These are phyloP conservation scores for Echinometra lucunter DNA, from an alignment of 53 echinoderm and acorn worm species.

Conservation along the genomic window DNA sequence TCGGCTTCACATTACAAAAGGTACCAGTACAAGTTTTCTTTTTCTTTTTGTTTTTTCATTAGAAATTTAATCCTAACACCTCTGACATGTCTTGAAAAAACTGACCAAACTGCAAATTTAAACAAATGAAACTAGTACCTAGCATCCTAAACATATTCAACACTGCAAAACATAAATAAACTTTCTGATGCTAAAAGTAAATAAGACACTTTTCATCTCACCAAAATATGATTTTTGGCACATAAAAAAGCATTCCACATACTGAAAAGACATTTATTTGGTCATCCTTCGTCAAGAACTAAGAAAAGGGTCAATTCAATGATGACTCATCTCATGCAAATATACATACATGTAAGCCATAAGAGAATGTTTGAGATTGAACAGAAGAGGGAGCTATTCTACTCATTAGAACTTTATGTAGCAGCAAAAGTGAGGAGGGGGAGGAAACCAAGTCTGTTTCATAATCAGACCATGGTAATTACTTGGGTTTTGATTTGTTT, in stretches of 20 bases:
- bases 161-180: neutral
- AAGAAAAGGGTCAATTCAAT: neutral
- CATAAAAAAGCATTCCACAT: neutral
- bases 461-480: too few relatives aligned
- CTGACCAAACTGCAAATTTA: neutral
- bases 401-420: neutral
- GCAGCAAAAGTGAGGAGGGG: neutral
- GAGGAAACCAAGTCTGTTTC: neutral
- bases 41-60: too few relatives aligned
- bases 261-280: neutral
- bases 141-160: neutral
- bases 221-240: neutral
- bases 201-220: neutral
- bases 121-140: neutral
- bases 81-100: too few relatives aligned
- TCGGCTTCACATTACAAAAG: too few relatives aligned
- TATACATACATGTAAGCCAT: neutral
- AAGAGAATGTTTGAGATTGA: neutral
- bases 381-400: constrained; percentile 55
- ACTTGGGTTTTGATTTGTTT: too few relatives aligned
- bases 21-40: too few relatives aligned
- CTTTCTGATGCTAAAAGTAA: neutral
- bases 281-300: neutral
- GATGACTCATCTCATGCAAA: constrained; percentile 44
- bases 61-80: too few relatives aligned